A percentile compares a stretch with the other conserved stretches of the same genome.
phyloP scores from a whole-genome alignment of 2,888 invertebrate genomes.

The Seladonia tumulorum region DNA sequence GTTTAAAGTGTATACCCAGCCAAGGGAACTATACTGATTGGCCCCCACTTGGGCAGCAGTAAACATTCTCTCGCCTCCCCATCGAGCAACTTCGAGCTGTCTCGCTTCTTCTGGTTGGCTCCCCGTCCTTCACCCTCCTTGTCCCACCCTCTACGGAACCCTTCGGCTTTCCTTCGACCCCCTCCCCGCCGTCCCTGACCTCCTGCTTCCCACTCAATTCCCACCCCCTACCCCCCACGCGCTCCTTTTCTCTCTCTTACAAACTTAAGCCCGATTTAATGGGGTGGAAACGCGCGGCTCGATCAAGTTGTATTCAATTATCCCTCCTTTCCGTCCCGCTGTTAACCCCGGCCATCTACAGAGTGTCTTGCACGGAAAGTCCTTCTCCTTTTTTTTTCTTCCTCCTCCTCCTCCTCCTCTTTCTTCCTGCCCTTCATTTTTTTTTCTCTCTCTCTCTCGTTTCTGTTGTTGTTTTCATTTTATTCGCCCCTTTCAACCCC shows the following conservation, averaged over 20 bases:
- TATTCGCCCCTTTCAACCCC: background rate
- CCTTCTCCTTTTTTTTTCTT: slow-evolving; percentile 32
- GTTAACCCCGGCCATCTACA: slow-evolving; percentile 66
- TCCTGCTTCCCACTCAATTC: slow-evolving; percentile 49
- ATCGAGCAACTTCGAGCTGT: slow-evolving; percentile 41
- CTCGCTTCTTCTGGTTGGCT: background rate
- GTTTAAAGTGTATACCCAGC: background rate
- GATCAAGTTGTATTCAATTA: slow-evolving; percentile 85
- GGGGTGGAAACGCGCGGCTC: slow-evolving; percentile 84
- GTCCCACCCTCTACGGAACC: background rate
- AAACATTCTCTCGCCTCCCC: slow-evolving; percentile 81
- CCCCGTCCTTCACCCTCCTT: background rate
- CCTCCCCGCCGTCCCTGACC: background rate
- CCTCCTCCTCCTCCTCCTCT: slow-evolving; percentile 2
- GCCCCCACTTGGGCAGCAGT: slow-evolving; percentile 82
- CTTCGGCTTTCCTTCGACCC: background rate
- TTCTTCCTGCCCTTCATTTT: slow-evolving; percentile 13
- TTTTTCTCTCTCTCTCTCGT: slow-evolving; percentile 1
- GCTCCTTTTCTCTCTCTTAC: slow-evolving; percentile 62
- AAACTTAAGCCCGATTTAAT: slow-evolving; percentile 84
- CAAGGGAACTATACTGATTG: slow-evolving; percentile 79
- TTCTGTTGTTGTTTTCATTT: slow-evolving; percentile 18
- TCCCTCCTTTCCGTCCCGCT: slow-evolving; percentile 76
- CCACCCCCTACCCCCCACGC: slow-evolving; percentile 34
- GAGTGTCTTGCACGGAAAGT: slow-evolving; percentile 70